A percentile compares a stretch with the other conserved stretches of the same genome.
phyloP scores from a whole-genome alignment of 2,888 invertebrate genomes.

The Euclidia mi region DNA sequence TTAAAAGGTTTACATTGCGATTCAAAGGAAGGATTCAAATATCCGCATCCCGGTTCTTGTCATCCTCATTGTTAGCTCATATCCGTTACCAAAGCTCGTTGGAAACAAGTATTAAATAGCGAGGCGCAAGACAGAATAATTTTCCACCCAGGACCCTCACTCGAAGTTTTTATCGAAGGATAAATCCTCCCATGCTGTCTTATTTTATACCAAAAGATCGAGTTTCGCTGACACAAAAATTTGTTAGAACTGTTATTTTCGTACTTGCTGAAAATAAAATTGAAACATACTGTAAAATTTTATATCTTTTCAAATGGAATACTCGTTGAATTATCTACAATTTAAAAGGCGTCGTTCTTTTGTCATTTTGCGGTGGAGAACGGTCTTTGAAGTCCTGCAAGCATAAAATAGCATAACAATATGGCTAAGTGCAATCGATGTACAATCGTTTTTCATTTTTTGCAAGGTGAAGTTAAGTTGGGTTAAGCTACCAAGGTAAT shows the following conservation, averaged over 20 bases:
- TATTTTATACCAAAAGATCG: slow-evolving; percentile 12
- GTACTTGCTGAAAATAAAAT: slow-evolving; percentile 18
- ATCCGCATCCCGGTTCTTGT: slow-evolving; percentile 34
- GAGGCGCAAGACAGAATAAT: no score
- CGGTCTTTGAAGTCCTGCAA: not conserved
- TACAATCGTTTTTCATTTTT: slow-evolving; percentile 5
- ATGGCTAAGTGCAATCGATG: slow-evolving; percentile 12
- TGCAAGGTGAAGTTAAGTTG: slow-evolving; percentile 14
- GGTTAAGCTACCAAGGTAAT: not conserved
- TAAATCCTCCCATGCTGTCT: not conserved
- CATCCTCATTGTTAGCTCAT: slow-evolving; percentile 38
- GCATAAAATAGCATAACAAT: slow-evolving; percentile 12
- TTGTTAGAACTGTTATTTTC: slow-evolving; percentile 1
- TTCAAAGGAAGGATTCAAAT: slow-evolving; percentile 33
- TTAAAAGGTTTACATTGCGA: slow-evolving; percentile 22
- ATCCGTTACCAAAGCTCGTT: slow-evolving; percentile 26
- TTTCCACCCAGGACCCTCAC: no score
- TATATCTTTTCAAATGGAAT: slow-evolving; percentile 9
- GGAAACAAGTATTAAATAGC: not conserved
- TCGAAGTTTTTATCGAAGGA: no score
- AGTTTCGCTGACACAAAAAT: slow-evolving; percentile 18
- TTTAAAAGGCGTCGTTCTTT: slow-evolving; percentile 13
- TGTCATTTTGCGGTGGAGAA: not conserved
- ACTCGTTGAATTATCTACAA: slow-evolving; percentile 4
- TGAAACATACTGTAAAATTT: slow-evolving; percentile 8